Percentiles rank a stretch among this genome's conserved stretches.
Evolutionary conservation across 1,140 invertebrate genomes (phyloP).

Genomic region (Pseudomyrmex gracilis): DNA sequence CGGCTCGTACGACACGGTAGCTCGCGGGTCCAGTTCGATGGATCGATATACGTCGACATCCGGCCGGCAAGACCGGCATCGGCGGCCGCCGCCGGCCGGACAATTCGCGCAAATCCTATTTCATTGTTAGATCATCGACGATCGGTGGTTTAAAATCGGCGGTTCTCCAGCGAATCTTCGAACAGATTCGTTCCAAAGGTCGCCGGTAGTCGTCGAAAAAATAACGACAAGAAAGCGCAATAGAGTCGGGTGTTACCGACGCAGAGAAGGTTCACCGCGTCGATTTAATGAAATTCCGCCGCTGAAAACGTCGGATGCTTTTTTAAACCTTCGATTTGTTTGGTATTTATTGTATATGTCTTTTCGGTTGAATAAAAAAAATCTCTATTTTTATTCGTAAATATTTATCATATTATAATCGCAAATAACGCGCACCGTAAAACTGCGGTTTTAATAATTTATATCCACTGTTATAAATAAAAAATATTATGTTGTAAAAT

Average conservation of each 20-base stretch:
- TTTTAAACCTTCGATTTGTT: not conserved
- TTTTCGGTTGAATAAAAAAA: no score
- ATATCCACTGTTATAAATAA: no score
- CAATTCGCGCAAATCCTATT: slow-evolving; percentile 52
- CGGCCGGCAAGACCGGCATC: slow-evolving; percentile 48
- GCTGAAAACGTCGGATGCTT: not conserved
- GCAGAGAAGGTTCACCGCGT: not conserved
- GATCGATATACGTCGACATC: slow-evolving; percentile 76
- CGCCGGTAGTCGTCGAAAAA: slow-evolving; percentile 17
- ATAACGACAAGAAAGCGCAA: slow-evolving; percentile 15
- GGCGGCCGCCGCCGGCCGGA: not conserved
- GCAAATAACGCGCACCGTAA: no score
- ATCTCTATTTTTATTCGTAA: no score
- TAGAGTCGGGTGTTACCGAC: slow-evolving; percentile 33
- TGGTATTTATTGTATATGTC: not conserved
- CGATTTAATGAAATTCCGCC: slow-evolving; percentile 35
- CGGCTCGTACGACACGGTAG: slow-evolving; percentile 68
- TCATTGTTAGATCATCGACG: slow-evolving; percentile 3
- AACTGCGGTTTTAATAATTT: no score
- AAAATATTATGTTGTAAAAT: no score
- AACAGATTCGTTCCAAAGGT: not conserved
- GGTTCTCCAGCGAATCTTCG: not conserved
- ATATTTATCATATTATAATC: no score
- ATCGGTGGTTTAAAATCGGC: slow-evolving; percentile 26
- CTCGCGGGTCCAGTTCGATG: slow-evolving; percentile 69